Percentiles rank a stretch among this genome's conserved stretches.
phyloP scores from a whole-genome alignment of 2,113 vertebrate species.

The Chaenogobius annularis region DNA sequence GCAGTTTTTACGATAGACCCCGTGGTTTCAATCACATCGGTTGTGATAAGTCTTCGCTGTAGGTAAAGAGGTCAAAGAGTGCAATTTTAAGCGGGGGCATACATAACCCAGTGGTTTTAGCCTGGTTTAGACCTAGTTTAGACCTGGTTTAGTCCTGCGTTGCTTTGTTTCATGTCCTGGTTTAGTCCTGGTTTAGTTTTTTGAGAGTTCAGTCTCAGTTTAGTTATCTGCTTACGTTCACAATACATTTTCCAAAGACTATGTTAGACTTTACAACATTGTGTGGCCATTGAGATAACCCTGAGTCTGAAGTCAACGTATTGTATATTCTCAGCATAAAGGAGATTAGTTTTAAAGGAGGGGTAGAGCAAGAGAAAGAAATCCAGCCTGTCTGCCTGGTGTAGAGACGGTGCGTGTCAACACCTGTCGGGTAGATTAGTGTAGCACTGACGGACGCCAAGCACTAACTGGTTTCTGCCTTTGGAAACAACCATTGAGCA shows the following conservation, averaged over 20 bases:
- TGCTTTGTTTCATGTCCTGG: not conserved
- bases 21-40: slow-evolving; percentile 42
- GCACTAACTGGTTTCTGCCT: slow-evolving; percentile 61
- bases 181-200: not conserved
- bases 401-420: slow-evolving; percentile 61
- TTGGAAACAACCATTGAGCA: slow-evolving; percentile 59
- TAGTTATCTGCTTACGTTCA: no score
- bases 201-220: no score
- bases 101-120: no score
- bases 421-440: slow-evolving; percentile 61
- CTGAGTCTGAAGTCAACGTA: slow-evolving; percentile 26
- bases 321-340: slow-evolving; percentile 8
- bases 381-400: slow-evolving; percentile 54
- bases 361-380: slow-evolving; percentile 42
- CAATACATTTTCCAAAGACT: no score
- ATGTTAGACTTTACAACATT: no score
- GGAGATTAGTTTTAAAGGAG: slow-evolving; percentile 50
- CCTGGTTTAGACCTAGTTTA: no score
- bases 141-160: not conserved
- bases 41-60: slow-evolving; percentile 37
- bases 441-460: slow-evolving; percentile 68
- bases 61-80: slow-evolving; percentile 23
- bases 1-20: slow-evolving; percentile 56
- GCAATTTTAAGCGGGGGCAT: no score
- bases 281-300: not conserved